Evolutionary conservation across 2,113 vertebrate species (phyloP), one percentile per base, ranked within the genome.

Genomic region (Psilopsiagon aymara): DNA sequence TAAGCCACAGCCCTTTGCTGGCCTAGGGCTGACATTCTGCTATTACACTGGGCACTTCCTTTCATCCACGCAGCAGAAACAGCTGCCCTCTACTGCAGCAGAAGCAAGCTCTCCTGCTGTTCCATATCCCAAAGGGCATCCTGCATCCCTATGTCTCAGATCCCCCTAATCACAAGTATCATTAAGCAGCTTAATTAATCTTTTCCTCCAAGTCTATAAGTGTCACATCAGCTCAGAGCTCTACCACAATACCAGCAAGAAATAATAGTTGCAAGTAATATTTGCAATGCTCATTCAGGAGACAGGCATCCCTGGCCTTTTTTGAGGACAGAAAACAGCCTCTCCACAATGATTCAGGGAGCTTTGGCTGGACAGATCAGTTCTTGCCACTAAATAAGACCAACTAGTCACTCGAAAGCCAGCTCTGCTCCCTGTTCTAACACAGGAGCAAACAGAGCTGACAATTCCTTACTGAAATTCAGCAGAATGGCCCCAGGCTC

Each of bases 1-100:
- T 99, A 97, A 97, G 98, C 83, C 13, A 59, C 37, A 10, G 69
- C 8, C 2, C 6, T 53, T 33, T 63, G 76, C 73, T 90, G 28
- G 7, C 59, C 84, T 20, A 3, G 49, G 78, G 44, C 28, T 55
- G 17, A 9, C 1, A 5, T 9, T 73, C 17, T 74, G 24, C 17
- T 9, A 0, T 41, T 31, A 11, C n/a, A 41, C 27, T 3, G 19
- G 60, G 25, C 73, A 67, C 19, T 16, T 37, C 19, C 33, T 78
- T 49, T n/a, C 46, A 33, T 1, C 5, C 39, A 35, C 2, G 5
- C 1, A 53, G 52, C n/a, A 85, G 49, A 53, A 90, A 18, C 0
- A n/a, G 24, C 49, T 63, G 49, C 81, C 37, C 52, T 80, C 37
- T 17, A 7, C 57, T 81, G 85, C 76, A 31, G 21, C 14, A 74